Base-by-base conservation (phyloP, 2,797 vertebrate genomes). In the Poeciliopsis infans region DNA sequence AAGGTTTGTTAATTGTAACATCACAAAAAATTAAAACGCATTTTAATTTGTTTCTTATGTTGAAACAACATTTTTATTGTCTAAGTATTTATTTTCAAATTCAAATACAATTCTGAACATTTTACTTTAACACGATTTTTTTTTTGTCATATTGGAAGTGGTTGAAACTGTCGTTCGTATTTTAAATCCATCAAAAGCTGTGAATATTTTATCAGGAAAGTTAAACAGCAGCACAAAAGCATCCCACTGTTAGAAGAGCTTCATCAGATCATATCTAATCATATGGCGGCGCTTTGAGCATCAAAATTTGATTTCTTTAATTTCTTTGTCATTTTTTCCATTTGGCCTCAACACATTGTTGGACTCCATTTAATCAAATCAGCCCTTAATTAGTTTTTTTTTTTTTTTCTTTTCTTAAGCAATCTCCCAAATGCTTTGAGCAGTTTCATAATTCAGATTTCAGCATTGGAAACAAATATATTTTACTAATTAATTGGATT, bases 381-480 rank as follows among this genome's bases (percentile, higher is more conserved):
- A 53, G 71, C 59, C 18, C 57, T 77, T 76, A 73, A 74, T 79
- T 77, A 61, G 36, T 77, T 39, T 46, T 76, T 74, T 43, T 41
- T 43, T 43, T 74, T 74, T 45, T 13, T 45, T 12, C 39, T 76
- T 74, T 53, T 53, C 49, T 53, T 55, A 46, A 31, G 25, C 69
- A n/a, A 53, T 74, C 46, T 70, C 28, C 25, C 46, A 33, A 72
- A 76, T 46, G 61, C 78, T 79, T 71, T 79, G 33, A 80, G 46
- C 10, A 47, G 57, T 13, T 1, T 49, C 70, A 72, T 49, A 77
- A n/a, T 83, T 85, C 36, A 47, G 15, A 83, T 78, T 45, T 70
- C 43, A 80, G 46, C 66, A 83, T 83, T 49, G 43, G 72, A 86
- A 84, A 74, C 64, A 79, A 69, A 59, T 69, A 68, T 46, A 36